Evolutionary conservation across 1,140 invertebrate genomes (phyloP), one percentile per base, ranked within the genome.

Genomic region (Drosophila repleta): DNA sequence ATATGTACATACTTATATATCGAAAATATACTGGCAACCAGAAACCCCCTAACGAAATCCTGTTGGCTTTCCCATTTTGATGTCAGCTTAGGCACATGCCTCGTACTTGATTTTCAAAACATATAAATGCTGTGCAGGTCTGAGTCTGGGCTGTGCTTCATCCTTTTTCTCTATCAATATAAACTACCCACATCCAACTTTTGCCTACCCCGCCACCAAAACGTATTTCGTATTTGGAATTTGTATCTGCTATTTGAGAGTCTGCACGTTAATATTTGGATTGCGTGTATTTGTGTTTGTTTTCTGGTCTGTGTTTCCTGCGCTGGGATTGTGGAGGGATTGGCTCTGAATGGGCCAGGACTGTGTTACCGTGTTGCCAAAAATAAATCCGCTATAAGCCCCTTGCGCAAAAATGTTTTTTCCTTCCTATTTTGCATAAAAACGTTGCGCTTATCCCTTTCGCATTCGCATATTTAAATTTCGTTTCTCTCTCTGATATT

Each of bases 281-380:
- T 82, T 82, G 79, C 70, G 79, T 83, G 79, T 79, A 79, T 82
- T 82, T 79, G 70, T 79, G 62, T 81, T 81, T 83, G 79, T 74
- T 75, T 74, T 83, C 39, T 67, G 71, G 74, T 58, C 57, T 35
- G 76, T 72, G 63, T 66, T 72, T 52, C 63, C 63, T 60, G 69
- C 21, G 20, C 35, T 41, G 41, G 68, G 65, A 60, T 49, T 46
- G 29, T 17, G 43, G 18, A 15, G n/a, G 52, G 29, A 53, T 29
- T 29, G 29, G 29, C 41, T 18, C 21, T 41, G 51, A 11, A 11
- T 15, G 43, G 48, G 48, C 17, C 26, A 8, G 15, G 39, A 26
- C n/a, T 10, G 52, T 21, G 57, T 45, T 26, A 43, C 60, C 35
- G 62, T 58, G 46, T 67, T 83, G 72, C 61, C 79, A 63, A 82